Evolutionary conservation across 92 coral and sea anemone species (phyloP).

Genomic region (Pocillopora grandis): DNA sequence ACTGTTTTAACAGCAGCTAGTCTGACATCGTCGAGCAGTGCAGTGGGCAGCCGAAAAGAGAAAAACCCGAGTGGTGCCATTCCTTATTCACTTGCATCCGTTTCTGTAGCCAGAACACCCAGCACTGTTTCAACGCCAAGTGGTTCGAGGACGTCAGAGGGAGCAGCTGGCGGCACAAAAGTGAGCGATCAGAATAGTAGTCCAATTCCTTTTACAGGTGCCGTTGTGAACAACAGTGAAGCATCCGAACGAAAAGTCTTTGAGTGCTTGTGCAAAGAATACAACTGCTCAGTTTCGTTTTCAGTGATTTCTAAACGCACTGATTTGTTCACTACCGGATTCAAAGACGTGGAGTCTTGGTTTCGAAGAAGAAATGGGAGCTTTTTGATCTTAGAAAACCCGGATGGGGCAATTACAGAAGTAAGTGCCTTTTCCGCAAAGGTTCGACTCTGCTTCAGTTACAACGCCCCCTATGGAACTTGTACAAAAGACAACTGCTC

Average conservation of each 20-base stretch:
- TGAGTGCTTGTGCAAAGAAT: conserved; percentile 54
- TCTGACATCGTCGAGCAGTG: too few relatives aligned
- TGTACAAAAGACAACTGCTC: conserved; percentile 41
- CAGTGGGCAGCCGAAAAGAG: too few relatives aligned
- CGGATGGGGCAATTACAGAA: conserved; percentile 19
- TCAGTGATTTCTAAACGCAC: conserved; percentile 39
- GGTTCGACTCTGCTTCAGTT: conserved; percentile 51
- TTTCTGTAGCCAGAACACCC: too few relatives aligned
- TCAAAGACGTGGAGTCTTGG: conserved; percentile 41
- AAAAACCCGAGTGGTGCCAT: too few relatives aligned
- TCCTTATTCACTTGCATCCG: too few relatives aligned
- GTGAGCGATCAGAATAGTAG: neutral
- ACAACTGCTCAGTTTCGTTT: conserved; percentile 38
- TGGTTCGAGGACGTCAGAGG: neutral
- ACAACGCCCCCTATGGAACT: conserved; percentile 28
- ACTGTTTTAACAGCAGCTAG: neutral
- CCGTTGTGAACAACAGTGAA: too few relatives aligned
- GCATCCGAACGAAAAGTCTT: conserved; percentile 43
- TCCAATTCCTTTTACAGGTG: neutral
- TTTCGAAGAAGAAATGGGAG: conserved; percentile 45
- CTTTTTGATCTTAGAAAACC: conserved; percentile 45
- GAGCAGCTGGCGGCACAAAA: neutral
- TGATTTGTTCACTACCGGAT: conserved; percentile 42
- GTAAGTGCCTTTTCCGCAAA: conserved; percentile 47
- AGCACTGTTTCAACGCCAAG: too few relatives aligned